Evolutionary conservation across 2,888 invertebrate species (phyloP), one percentile per base, ranked within the genome.

Genomic region (Drosophila colorata): DNA sequence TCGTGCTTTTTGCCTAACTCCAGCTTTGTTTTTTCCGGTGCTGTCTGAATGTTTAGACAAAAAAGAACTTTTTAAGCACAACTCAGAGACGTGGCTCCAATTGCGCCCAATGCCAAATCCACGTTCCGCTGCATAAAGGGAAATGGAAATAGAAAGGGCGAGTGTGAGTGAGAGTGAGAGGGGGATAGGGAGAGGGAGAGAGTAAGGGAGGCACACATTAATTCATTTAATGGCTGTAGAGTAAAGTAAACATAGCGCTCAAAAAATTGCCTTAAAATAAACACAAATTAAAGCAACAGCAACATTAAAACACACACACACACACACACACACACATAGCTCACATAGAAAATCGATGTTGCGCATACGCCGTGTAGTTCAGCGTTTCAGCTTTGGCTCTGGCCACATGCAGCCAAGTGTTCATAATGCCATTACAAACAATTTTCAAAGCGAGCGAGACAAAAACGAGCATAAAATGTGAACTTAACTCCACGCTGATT

Each of bases 381-480:
- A 18, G 46, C 43, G n/a, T 51, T 43, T 41, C 33, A 33, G 58
- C 46, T 40, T 11, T 48, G 49, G 49, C 60, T 56, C 57, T 59
- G 66, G 55, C 63, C 63, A 53, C 47, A 63, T 56, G 67, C 82
- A 84, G 53, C 78, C 74, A 67, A 73, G 81, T 83, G 82, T 87
- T 74, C 72, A 84, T 83, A 83, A 83, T 87, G 69, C 70, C 78
- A 80, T 82, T 77, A 85, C 57, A 64, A 78, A 59, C 70, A 80
- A 76, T 74, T 80, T 79, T 76, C 73, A 76, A 82, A 82, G 77
- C 58, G 60, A 70, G 57, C 57, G 65, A 59, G 47, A 48, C 53
- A 41, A 63, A 51, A 59, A 63, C 55, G 51, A 63, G 47, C 63
- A 76, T 57, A 65, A 64, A 69, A 57, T 68, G 51, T 70, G 75